Percentiles rank a stretch among this genome's conserved stretches.
These are phyloP conservation scores for Drosophila kepulauana DNA, from an alignment of 1,140 invertebrate genomes.

Conservation along the genomic window DNA sequence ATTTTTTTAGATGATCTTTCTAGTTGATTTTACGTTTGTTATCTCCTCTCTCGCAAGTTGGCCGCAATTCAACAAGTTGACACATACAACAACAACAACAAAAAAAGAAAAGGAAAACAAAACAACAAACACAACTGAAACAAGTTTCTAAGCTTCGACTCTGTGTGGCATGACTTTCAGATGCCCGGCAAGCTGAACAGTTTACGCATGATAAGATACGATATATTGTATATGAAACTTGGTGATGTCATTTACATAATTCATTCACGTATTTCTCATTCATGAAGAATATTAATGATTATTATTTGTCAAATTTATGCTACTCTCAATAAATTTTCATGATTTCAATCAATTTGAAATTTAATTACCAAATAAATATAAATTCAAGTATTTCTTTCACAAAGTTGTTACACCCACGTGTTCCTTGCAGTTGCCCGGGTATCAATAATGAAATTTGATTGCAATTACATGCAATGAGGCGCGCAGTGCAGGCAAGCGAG, in stretches of 20 bases:
- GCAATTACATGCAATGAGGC: conserved; percentile 6
- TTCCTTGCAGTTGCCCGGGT: background rate
- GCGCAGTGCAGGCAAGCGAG: background rate
- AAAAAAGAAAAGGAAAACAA: too few species aligned
- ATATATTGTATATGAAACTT: too few species aligned
- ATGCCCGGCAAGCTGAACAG: background rate
- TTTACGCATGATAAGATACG: too few species aligned
- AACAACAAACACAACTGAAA: background rate
- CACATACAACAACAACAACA: background rate
- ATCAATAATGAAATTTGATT: background rate
- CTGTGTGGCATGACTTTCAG: background rate
- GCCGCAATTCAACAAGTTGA: background rate
- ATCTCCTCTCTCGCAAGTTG: background rate
- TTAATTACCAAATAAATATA: too few species aligned
- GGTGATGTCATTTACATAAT: too few species aligned
- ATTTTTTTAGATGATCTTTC: background rate
- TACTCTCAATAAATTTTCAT: too few species aligned
- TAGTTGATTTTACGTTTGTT: background rate
- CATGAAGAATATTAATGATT: too few species aligned
- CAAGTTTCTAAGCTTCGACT: background rate
- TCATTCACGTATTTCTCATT: too few species aligned
- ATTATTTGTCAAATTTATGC: too few species aligned
- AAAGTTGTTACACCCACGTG: background rate
- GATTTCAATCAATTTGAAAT: too few species aligned
- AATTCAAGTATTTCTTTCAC: background rate